Percentiles rank a stretch among this genome's conserved stretches.
phyloP scores from a whole-genome alignment of 2,888 invertebrate genomes.

The Podabrus alpinus region DNA sequence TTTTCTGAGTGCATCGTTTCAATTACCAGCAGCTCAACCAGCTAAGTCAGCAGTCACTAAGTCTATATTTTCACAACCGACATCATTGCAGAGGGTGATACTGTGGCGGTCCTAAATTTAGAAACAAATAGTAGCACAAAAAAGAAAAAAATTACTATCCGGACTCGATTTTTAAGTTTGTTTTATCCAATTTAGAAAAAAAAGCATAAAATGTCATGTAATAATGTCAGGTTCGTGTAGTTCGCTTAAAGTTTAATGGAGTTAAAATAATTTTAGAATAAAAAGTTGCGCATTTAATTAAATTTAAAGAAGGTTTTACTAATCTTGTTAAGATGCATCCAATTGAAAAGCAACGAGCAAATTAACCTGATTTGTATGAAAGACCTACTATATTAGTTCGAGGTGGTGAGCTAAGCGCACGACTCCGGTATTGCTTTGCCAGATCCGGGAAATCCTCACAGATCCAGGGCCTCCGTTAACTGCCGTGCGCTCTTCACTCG shows the following conservation, averaged over 20 bases:
- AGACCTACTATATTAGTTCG: conserved; percentile 32
- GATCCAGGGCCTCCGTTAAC: conserved; percentile 56
- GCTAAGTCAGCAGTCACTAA: too few relatives aligned
- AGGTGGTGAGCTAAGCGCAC: conserved; percentile 31
- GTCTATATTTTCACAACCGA: too few relatives aligned
- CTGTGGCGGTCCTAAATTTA: too few relatives aligned
- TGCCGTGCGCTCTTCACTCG: conserved; percentile 49
- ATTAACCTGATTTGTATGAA: conserved; percentile 32
- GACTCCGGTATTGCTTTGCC: conserved; percentile 40
- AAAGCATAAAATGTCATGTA: background rate
- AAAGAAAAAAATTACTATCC: too few relatives aligned
- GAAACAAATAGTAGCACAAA: too few relatives aligned
- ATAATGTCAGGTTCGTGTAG: background rate
- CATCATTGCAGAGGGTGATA: too few relatives aligned
- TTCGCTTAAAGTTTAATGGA: background rate
- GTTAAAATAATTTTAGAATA: background rate
- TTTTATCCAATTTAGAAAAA: too few relatives aligned
- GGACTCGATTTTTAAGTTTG: too few relatives aligned
- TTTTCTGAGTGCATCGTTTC: too few relatives aligned
- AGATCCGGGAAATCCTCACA: conserved; percentile 57
- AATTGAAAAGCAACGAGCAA: conserved; percentile 30
- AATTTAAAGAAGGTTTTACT: conserved; percentile 24
- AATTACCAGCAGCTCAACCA: too few relatives aligned
- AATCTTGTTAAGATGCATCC: conserved; percentile 29
- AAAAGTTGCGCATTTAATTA: conserved; percentile 18